phyloP scores from a whole-genome alignment of 2,797 vertebrate genomes.

The Telmatherina bonti region DNA sequence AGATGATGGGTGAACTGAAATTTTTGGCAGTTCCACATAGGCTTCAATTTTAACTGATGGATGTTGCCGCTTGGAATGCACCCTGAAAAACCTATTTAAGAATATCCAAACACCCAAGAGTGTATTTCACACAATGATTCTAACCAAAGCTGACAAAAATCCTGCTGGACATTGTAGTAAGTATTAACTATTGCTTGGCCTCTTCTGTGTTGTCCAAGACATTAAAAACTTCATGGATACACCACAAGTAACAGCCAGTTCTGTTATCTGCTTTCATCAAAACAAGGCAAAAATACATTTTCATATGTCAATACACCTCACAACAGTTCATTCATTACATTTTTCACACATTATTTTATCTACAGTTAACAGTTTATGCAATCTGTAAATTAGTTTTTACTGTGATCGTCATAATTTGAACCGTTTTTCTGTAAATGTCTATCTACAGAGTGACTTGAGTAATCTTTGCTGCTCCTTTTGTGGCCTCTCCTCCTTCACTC shows the following conservation, averaged over 20 bases:
- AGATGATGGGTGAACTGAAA: too few species aligned
- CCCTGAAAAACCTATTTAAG: background rate
- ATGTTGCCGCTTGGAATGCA: too few species aligned
- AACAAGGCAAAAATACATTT: slow-evolving; percentile 54
- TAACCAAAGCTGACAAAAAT: background rate
- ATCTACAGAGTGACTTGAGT: slow-evolving; percentile 68
- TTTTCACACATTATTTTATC: background rate
- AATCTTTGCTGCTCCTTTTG: slow-evolving; percentile 31
- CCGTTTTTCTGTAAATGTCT: background rate
- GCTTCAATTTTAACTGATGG: too few species aligned
- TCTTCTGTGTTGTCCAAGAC: too few species aligned
- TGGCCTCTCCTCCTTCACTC: slow-evolving; percentile 7
- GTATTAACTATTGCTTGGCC: too few species aligned
- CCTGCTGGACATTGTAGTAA: too few species aligned
- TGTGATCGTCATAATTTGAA: slow-evolving; percentile 10
- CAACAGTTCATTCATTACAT: background rate
- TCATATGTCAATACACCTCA: slow-evolving; percentile 20
- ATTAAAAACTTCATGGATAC: too few species aligned
- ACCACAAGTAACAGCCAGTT: background rate
- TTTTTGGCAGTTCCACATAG: too few species aligned
- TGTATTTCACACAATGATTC: background rate
- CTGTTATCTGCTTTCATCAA: slow-evolving; percentile 20
- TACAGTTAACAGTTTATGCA: background rate
- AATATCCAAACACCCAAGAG: background rate
- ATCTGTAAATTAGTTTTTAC: slow-evolving; percentile 1